A percentile compares a stretch with the other conserved stretches of the same genome.
These are phyloP conservation scores for Engystomops pustulosus DNA, from an alignment of 2,113 vertebrate species.

Conservation along the genomic window DNA sequence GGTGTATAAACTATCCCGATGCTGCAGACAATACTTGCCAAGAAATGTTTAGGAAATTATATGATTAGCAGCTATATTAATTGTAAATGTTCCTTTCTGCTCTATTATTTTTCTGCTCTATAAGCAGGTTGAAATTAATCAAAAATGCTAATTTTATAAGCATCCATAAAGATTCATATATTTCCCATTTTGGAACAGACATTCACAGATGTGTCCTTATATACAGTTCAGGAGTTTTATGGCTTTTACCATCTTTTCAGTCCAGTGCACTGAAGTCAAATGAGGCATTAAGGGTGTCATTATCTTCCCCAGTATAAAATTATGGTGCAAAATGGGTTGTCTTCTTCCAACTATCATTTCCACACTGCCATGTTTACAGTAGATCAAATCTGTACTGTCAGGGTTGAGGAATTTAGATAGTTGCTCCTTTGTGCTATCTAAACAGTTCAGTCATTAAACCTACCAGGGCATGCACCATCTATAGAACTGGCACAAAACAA, in stretches of 20 bases:
- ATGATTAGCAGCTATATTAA: background rate
- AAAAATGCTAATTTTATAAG: slow-evolving; percentile 34
- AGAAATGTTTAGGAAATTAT: background rate
- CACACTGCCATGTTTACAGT: slow-evolving; percentile 46
- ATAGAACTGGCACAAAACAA: slow-evolving; percentile 2
- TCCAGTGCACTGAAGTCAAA: slow-evolving; percentile 47
- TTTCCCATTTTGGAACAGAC: slow-evolving; percentile 23
- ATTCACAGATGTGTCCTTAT: slow-evolving; percentile 47
- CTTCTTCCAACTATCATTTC: slow-evolving; percentile 38
- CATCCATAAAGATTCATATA: slow-evolving; percentile 20
- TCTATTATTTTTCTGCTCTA: background rate
- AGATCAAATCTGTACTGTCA: slow-evolving; percentile 46
- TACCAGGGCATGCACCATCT: slow-evolving; percentile 28
- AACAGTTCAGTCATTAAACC: slow-evolving; percentile 41
- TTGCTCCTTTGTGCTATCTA: slow-evolving; percentile 19
- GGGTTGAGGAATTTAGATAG: slow-evolving; percentile 34
- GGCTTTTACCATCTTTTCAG: slow-evolving; percentile 47
- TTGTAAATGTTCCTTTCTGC: background rate
- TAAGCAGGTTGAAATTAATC: background rate
- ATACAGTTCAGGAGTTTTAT: slow-evolving; percentile 37
- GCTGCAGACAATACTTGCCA: background rate
- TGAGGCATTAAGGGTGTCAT: slow-evolving; percentile 54
- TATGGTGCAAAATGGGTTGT: slow-evolving; percentile 50
- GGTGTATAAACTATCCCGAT: background rate
- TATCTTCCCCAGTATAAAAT: slow-evolving; percentile 46